A percentile compares a stretch with the other conserved stretches of the same genome.
Evolutionary conservation across 2,797 vertebrate genomes (phyloP).

Genomic region (Lepus townsendii): DNA sequence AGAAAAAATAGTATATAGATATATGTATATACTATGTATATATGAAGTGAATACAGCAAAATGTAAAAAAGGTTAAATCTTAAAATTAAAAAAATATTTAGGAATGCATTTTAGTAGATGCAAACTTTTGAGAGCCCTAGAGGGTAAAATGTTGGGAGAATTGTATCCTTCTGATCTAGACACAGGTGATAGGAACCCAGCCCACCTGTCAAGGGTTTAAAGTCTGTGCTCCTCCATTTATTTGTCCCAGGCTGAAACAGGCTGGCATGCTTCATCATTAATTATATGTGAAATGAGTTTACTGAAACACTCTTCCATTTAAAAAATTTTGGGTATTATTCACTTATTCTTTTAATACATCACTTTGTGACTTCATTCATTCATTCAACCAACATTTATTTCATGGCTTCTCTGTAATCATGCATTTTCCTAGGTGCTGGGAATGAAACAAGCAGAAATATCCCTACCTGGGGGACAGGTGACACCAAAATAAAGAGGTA

Average conservation of each 20-base stretch:
- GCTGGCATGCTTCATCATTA: background rate
- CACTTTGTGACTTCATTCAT: background rate
- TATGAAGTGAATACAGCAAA: too few relatives aligned
- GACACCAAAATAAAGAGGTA: background rate
- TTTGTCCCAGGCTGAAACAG: background rate
- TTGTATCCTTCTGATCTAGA: background rate
- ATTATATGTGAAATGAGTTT: background rate
- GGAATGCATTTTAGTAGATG: background rate
- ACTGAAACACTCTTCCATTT: background rate
- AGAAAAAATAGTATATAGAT: too few relatives aligned
- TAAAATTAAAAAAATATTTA: background rate
- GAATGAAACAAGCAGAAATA: background rate
- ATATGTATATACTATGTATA: too few relatives aligned
- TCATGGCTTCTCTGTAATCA: background rate
- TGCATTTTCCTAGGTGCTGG: background rate
- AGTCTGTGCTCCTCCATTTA: background rate
- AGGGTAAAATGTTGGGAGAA: background rate
- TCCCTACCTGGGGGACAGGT: background rate
- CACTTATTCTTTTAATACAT: background rate
- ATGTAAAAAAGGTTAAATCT: too few relatives aligned
- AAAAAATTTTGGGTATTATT: background rate
- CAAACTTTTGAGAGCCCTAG: background rate
- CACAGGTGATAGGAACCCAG: background rate
- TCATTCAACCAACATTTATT: background rate
- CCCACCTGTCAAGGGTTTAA: background rate